These are phyloP conservation scores for Esox masquinongy DNA, from an alignment of 2,797 vertebrate species.

Conservation along the genomic window DNA sequence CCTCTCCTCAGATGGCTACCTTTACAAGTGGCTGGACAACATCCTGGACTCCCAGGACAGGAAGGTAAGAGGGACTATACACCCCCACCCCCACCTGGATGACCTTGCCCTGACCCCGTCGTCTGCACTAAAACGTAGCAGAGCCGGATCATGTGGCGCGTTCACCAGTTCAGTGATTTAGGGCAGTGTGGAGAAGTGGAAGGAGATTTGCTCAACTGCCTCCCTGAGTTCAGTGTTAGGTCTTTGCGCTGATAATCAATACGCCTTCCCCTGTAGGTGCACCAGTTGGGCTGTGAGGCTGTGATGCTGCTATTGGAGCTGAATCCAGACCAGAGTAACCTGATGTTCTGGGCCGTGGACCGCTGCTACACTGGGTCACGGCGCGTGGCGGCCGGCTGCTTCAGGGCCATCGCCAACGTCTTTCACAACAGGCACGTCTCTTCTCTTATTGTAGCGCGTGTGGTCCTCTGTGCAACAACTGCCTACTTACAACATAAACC, in stretches of 20 bases:
- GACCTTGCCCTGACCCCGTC: neutral
- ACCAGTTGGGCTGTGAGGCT: slow-evolving; percentile 96
- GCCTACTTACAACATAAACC: too few species aligned
- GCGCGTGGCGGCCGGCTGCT: slow-evolving; percentile 93
- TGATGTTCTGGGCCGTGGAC: slow-evolving; percentile 98
- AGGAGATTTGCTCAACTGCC: neutral
- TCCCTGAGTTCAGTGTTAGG: neutral
- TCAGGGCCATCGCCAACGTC: slow-evolving; percentile 95
- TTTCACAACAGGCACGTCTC: slow-evolving; percentile 91
- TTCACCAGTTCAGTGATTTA: neutral
- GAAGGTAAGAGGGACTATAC: slow-evolving; percentile 80
- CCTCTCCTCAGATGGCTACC: slow-evolving; percentile 96
- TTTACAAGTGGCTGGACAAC: slow-evolving; percentile 99
- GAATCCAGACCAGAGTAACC: slow-evolving; percentile 98
- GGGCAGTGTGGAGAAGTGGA: neutral
- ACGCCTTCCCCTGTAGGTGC: slow-evolving; percentile 78
- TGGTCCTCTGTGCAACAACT: neutral
- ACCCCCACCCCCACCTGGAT: neutral
- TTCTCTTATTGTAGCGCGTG: neutral
- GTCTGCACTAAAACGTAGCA: neutral
- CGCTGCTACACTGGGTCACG: slow-evolving; percentile 97
- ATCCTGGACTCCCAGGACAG: slow-evolving; percentile 99
- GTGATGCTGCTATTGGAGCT: slow-evolving; percentile 95
- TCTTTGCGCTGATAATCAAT: neutral
- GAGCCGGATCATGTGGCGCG: neutral